These are phyloP conservation scores for Bujurquina vittata DNA, from an alignment of 2,113 vertebrate genomes.

Conservation along the genomic window DNA sequence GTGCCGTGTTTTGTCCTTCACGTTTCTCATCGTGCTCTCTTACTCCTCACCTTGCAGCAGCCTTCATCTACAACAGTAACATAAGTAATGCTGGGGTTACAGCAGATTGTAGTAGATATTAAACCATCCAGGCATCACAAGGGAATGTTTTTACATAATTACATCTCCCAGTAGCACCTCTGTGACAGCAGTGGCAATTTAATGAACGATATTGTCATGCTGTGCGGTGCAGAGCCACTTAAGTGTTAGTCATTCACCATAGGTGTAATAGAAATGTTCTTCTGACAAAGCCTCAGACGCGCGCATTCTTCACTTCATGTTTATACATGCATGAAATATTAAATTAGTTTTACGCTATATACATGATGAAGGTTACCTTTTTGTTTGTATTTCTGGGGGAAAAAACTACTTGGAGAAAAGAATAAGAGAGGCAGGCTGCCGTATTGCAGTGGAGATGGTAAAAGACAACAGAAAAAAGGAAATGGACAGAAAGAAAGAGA, in stretches of 20 bases:
- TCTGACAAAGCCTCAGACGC: background rate
- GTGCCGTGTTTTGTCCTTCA: background rate
- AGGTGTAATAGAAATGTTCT: constrained; percentile 1
- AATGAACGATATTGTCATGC: constrained; percentile 1
- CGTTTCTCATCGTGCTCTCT: background rate
- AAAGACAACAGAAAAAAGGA: background rate
- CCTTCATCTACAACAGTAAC: background rate
- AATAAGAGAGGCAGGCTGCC: background rate
- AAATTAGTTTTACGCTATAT: background rate
- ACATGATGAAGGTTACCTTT: background rate
- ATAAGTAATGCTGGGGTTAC: background rate
- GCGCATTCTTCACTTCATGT: background rate
- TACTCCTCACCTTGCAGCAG: background rate
- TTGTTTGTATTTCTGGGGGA: background rate
- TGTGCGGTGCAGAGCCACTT: background rate
- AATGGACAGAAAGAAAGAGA: background rate
- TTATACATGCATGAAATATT: background rate
- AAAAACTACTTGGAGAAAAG: background rate
- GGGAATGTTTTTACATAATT: constrained; percentile 34
- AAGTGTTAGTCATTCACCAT: constrained; percentile 3
- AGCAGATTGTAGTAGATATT: constrained; percentile 12
- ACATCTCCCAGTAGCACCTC: constrained; percentile 33
- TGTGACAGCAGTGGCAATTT: constrained; percentile 40
- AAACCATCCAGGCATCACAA: constrained; percentile 4
- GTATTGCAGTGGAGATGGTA: background rate